These are phyloP conservation scores for Phataginus tetradactyla DNA, from an alignment of 2,797 vertebrate genomes.

Conservation along the genomic window DNA sequence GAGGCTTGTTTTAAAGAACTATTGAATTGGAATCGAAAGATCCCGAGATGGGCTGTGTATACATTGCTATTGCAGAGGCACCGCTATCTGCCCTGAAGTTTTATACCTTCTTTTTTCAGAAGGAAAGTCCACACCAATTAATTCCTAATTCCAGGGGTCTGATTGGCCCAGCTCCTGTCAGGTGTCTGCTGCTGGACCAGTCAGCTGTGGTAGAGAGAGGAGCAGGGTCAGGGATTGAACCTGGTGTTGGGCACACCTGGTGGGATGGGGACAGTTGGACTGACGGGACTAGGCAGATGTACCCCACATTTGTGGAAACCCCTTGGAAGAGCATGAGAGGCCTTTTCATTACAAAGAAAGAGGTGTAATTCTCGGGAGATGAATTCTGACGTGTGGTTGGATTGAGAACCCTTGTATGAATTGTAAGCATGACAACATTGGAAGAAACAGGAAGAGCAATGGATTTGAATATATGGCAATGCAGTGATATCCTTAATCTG, in stretches of 20 bases:
- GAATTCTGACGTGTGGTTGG: neutral
- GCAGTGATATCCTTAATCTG: neutral
- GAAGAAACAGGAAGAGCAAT: neutral
- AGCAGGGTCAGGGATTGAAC: neutral
- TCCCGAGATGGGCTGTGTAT: neutral
- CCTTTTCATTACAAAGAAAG: neutral
- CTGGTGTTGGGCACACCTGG: rapidly evolving
- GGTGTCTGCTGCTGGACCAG: neutral
- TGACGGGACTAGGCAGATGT: rapidly evolving
- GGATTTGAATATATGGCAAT: neutral
- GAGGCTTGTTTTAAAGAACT: neutral
- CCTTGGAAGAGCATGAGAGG: neutral
- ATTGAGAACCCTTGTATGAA: neutral
- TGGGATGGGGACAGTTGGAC: neutral
- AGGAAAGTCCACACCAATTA: neutral
- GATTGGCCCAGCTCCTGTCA: neutral
- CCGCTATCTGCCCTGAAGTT: too few species aligned
- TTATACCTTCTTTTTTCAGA: neutral
- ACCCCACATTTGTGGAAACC: rapidly evolving
- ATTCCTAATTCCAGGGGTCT: neutral
- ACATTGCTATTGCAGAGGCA: rapidly evolving
- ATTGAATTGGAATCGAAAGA: neutral
- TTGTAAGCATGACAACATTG: neutral
- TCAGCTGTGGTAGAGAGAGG: neutral
- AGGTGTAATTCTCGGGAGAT: neutral